Evolutionary conservation across 2,888 invertebrate genomes (phyloP), one percentile per base, ranked within the genome.

Genomic region (Drosophila macrothrix): DNA sequence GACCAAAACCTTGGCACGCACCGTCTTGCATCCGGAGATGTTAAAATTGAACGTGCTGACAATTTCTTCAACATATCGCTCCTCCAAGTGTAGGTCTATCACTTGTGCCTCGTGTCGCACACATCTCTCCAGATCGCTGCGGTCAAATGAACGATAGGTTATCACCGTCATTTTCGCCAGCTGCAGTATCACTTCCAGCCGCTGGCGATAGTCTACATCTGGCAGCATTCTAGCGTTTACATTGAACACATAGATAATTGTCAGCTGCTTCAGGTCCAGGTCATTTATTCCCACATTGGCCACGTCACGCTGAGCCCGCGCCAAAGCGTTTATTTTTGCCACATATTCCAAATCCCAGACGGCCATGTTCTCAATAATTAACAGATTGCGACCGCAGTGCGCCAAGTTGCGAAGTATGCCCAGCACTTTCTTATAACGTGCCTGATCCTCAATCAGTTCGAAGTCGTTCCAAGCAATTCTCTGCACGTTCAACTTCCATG

Each of bases 401-500:
- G 86, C 84, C 2, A 93, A 59, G 4, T 82, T 74, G 2, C 72
- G 55, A 0, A 90, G 66, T 29, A 86, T 63, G 14, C 67, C 41
- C 16, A 43, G 22, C 16, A 90, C 28, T 4, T 63, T 50, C n/a
- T 73, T 53, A 14, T 76, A 52, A 43, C 82, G 87, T 19, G 80
- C 52, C 0, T 43, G 14, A 0, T 63, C 50, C 5, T 49, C 33
- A 0, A 37, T 52, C 5, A 78, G 37, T 1, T 78, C 39, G 25
- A 71, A 64, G 2, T 77, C 84, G 49, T 84, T 85, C 92, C 92
- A 93, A 3, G 82, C 78, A 29, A 89, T 84, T 0, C 70, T 69
- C 7, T 92, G 84, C 0, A 89, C 82, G 70, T 93, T 93, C 37
- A 93, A 91, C 1, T 67, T 58, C 93, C 93, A 93, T 1, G 91